Base-by-base conservation (phyloP, 2,113 vertebrate genomes). In the Cairina moschata region DNA sequence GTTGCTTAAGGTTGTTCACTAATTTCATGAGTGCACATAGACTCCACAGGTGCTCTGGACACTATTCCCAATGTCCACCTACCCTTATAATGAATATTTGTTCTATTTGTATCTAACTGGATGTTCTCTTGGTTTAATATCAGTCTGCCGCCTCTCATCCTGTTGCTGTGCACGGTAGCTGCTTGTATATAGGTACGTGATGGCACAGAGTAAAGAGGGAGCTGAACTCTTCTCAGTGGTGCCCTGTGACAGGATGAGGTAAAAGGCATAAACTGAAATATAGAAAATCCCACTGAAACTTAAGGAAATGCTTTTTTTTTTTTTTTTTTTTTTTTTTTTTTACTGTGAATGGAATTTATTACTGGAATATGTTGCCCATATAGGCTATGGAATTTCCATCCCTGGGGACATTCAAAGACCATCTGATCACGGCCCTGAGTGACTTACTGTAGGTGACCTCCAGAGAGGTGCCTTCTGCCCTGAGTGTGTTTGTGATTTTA, bases 31-130 rank as follows among this genome's bases (percentile, higher is more conserved):
- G 20, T 62, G 15, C 44, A 26, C 1, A 2, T 50, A 56, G 26
- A 52, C 36, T 48, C 8, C 0, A 0, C 1, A 6, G 20, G 29
- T 76, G 26, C 40, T 86, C 26, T 74, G 29, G 25, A 29, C 1
- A 0, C 3, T n/a, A 15, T 2, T 38, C 15, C 9, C 6, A 3
- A 14, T 31, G 13, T 40, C 32, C n/a, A 34, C 62, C 59, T 48
- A 50, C 17, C 6, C 2, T 69, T 21, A 21, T 62, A 50, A 52
- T 0, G 0, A 50, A 8, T 32, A 28, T 63, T 73, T 76, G 0
- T 40, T 66, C 73, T 2, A 48, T 21, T 62, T 58, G 29, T 44
- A 62, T 11, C 9, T 36, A 22, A 14, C 31, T 69, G 34, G 15
- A 69, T 18, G 21, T 54, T 73, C 17, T 13, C 25, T 86, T 62